Base-by-base conservation (phyloP, 2,113 vertebrate species). In the Hydrochoerus hydrochaeris region DNA sequence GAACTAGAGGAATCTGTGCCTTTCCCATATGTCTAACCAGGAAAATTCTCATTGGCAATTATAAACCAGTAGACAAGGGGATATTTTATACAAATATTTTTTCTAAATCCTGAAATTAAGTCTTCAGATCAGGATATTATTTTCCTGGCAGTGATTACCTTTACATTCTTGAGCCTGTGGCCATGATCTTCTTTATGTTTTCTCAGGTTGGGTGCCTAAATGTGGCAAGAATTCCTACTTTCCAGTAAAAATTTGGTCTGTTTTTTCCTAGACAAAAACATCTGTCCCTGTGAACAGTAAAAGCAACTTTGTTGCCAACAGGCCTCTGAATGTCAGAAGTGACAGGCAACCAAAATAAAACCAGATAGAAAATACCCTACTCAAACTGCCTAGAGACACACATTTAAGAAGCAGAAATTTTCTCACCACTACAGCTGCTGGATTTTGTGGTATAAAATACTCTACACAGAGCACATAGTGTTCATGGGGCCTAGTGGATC, bases 391-490 rank as follows among this genome's bases (percentile, higher is more conserved):
- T 97, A 95, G 97, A 96, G 94, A 97, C 95, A 97, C 97, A 97
- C 97, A 98, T 93, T 98, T 97, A 93, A 98, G 97, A 97, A 97
- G 94, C 67, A 96, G 89, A 97, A 75, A 96, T 97, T 98, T 97
- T 97, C 97, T 98, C 95, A 97, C 93, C 81, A 86, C 20, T 97
- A 95, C 97, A 98, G 97, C 97, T 98, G 97, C 97, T 97, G 94
- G 84, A 65, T 89, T 97, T 97, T 97, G 95, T 94, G 95, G 85
- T 91, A 30, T 97, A 97, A 98, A 98, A 94, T 94, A 97, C 83
- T 96, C 86, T 91, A 97, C 97, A 98, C 97, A 98, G 96, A 97
- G 93, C 86, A 96, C 97, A 97, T 97, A 97, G 91, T 97, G 96
- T 97, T 96, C 97, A 96, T 85, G 94, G 94, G 96, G 94, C 91